phyloP scores from a whole-genome alignment of 2,113 vertebrate genomes.

The rat (Rattus norvegicus) region DNA sequence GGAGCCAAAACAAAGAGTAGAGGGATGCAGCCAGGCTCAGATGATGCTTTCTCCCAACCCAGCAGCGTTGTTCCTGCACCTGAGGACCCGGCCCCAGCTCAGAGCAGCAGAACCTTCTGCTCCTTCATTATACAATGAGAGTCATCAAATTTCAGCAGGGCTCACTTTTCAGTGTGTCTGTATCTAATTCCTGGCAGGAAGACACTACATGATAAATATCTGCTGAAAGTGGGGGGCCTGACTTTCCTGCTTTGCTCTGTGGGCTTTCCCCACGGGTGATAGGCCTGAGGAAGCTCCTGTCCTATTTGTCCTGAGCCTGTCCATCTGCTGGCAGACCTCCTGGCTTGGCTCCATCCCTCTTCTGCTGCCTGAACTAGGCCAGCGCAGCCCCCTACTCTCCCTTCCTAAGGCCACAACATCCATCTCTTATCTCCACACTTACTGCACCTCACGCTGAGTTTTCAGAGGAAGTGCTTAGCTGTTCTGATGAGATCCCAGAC shows the following conservation, averaged over 20 bases:
- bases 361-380: not conserved
- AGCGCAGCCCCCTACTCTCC: not conserved
- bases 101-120: not conserved
- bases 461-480: not conserved
- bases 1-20: constrained; percentile 36
- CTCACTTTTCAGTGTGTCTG: not conserved
- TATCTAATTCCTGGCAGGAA: not conserved
- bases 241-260: not conserved
- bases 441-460: not conserved
- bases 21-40: not conserved
- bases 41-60: not conserved
- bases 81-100: not conserved
- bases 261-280: rapidly evolving
- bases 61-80: not conserved
- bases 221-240: not conserved
- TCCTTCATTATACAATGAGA: not conserved
- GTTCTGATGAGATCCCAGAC: too few relatives aligned
- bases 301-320: not conserved
- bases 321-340: not conserved
- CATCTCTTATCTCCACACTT: not conserved
- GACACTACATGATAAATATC: not conserved
- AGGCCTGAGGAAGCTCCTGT: not conserved
- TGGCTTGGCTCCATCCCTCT: not conserved
- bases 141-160: not conserved
- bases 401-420: rapidly evolving